Evolutionary conservation across 1,140 invertebrate species (phyloP).

Genomic region (Cotesia vestalis): DNA sequence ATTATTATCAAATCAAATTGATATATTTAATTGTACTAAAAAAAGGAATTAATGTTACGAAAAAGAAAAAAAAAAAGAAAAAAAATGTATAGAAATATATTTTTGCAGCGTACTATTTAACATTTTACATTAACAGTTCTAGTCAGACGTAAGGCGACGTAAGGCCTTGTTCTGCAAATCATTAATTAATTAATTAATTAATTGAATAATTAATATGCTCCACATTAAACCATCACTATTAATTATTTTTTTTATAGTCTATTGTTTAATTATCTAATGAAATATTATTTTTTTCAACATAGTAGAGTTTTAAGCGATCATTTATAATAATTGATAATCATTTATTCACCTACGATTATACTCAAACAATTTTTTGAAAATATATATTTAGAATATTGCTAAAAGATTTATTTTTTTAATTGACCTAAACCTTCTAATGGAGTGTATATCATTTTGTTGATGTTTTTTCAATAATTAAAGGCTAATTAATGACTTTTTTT

Average conservation of each 20-base stretch:
- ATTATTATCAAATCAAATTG: not conserved
- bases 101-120: slow-evolving; percentile 29
- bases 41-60: not conserved
- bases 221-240: not conserved
- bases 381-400: too few species aligned
- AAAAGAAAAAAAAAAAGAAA: not conserved
- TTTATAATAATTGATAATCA: too few species aligned
- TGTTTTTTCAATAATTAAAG: not conserved
- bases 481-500: not conserved
- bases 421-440: too few species aligned
- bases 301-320: too few species aligned
- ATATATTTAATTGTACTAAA: not conserved
- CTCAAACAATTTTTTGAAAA: too few species aligned
- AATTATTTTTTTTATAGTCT: too few species aligned
- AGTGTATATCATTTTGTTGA: too few species aligned
- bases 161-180: slow-evolving; percentile 5
- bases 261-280: too few species aligned
- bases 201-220: not conserved
- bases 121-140: slow-evolving; percentile 29
- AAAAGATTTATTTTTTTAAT: too few species aligned
- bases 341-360: too few species aligned
- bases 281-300: too few species aligned
- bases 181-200: not conserved
- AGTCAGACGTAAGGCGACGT: slow-evolving; percentile 20
- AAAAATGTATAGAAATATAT: slow-evolving; percentile 21